Evolutionary conservation across 2,888 invertebrate genomes (phyloP).

Genomic region (Trachelus iudaicus): DNA sequence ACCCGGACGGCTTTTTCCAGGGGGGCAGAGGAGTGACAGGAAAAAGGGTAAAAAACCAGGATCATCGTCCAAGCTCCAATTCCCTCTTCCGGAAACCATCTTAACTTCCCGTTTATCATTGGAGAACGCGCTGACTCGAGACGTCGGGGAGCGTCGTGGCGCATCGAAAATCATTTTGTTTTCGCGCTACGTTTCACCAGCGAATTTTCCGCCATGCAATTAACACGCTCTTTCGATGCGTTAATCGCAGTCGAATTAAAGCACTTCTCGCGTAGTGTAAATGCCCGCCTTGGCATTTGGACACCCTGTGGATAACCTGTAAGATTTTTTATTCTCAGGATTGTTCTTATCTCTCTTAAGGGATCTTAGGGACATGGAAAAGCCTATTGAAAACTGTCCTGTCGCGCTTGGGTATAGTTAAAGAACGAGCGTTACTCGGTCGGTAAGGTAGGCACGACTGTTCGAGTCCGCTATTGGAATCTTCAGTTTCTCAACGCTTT

Average conservation of each 20-base stretch:
- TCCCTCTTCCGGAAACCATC: neutral
- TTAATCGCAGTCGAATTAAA: neutral
- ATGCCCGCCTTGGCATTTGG: neutral
- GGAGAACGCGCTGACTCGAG: neutral
- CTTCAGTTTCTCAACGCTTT: neutral
- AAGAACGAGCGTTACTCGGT: neutral
- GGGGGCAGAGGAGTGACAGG: neutral
- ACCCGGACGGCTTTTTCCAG: constrained; percentile 1
- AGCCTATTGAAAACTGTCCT: neutral
- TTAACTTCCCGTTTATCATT: neutral
- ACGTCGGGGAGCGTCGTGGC: neutral
- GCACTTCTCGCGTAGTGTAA: neutral
- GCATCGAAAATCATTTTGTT: constrained; percentile 5
- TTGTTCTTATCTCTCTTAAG: neutral
- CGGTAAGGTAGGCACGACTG: neutral
- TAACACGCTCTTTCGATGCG: neutral
- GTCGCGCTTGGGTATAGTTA: neutral
- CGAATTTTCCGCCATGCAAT: neutral
- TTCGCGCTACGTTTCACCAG: neutral
- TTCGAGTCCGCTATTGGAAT: neutral
- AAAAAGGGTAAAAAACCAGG: neutral
- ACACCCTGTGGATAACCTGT: neutral
- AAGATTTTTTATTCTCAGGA: neutral
- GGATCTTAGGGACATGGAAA: neutral
- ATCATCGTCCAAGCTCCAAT: neutral